Base-by-base conservation (phyloP, 2,113 vertebrate species). In the Colinus virginianus region DNA sequence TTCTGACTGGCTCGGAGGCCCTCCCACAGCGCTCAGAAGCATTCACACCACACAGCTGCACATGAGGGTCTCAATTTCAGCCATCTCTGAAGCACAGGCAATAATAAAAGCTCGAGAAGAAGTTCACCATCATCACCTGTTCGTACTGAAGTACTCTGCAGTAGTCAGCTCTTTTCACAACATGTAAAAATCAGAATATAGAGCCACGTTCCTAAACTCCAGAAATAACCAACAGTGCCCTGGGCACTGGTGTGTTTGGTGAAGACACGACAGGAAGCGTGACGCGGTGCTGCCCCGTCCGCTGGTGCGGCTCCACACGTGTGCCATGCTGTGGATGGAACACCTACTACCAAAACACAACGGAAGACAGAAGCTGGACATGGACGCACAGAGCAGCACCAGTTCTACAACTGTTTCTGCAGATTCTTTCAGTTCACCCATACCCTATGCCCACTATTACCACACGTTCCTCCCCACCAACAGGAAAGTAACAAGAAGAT, bases 351-450 rank as follows among this genome's bases (percentile, higher is more conserved):
- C 74, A 55, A 8, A 40, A 30, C 26, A 49, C 21, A 10, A 30
- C 0, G 3, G 9, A 4, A 40, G 69, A 66, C 32, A 43, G 19
- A 20, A 3, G 0, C 0, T 3, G n/a, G 67, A 25, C 4, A 16
- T 9, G 6, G 8, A 13, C 1, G 25, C 32, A 34, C 11, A 48
- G 23, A 62, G 55, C 74, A 58, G 45, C 5, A 9, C 45, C 10
- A 56, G 16, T 2, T 4, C 36, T 10, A 16, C 28, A 81, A 28
- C 61, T 34, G 1, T 2, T 55, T 5, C 81, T 43, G 13, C 68
- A 22, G 34, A 5, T 4, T 15, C 49, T 51, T 15, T 23, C 66
- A 63, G 68, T 36, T 10, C 76, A 32, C 20, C 2, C 15, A 46
- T 56, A 66, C 40, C 78, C 7, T 12, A 2, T 0, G 1, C 38